Evolutionary conservation across 2,888 invertebrate species (phyloP).

Genomic region (Lathronympha strigana): DNA sequence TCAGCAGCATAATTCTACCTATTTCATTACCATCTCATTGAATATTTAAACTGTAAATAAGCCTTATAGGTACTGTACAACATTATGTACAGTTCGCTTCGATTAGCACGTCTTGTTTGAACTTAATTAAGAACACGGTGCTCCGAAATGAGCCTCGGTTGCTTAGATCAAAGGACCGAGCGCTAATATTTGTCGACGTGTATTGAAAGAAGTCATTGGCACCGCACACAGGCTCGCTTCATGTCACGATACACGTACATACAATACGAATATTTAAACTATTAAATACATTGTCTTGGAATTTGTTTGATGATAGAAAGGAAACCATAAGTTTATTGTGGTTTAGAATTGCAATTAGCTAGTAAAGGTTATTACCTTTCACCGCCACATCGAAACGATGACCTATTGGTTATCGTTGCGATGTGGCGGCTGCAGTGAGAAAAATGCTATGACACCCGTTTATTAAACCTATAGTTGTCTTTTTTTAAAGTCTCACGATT

Average conservation of each 20-base stretch:
- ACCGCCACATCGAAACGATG: no score
- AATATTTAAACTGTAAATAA: constrained; percentile 42
- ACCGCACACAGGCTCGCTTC: constrained; percentile 47
- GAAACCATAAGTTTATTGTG: constrained; percentile 12
- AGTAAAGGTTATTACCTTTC: no score
- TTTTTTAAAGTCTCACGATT: no score
- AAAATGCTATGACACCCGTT: no score
- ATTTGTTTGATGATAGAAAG: constrained; percentile 19
- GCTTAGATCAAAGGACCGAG: constrained; percentile 72
- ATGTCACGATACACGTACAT: constrained; percentile 8
- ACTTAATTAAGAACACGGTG: constrained; percentile 79
- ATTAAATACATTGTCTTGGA: constrained; percentile 23
- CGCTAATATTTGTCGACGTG: constrained; percentile 75
- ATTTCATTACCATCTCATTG: constrained; percentile 42
- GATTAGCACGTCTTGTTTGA: constrained; percentile 78
- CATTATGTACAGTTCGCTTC: constrained; percentile 51
- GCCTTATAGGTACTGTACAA: constrained; percentile 34
- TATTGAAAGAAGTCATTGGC: constrained; percentile 81
- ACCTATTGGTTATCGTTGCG: no score
- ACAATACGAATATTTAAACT: constrained; percentile 19
- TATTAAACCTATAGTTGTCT: no score
- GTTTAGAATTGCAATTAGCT: constrained; percentile 14
- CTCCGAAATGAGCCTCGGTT: constrained; percentile 69
- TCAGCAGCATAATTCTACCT: constrained; percentile 34
- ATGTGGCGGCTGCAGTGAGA: no score